Conservation (phyloP, 2,888 invertebrate species). For the Zele albiditarsus region DNA sequence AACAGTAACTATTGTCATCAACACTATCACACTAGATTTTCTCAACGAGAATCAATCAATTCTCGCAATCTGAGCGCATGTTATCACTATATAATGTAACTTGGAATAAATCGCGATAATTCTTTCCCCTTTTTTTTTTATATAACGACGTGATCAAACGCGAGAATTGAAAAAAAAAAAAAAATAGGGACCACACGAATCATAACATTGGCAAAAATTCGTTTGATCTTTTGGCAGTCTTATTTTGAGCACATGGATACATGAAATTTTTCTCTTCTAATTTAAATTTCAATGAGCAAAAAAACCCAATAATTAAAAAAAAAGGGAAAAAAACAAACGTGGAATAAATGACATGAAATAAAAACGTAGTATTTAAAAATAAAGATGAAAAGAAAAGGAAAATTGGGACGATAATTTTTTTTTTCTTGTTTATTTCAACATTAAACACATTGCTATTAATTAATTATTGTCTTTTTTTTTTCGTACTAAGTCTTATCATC, state of each 20-base stretch:
- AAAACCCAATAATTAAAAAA: background rate
- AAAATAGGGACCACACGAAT: conserved; percentile 5
- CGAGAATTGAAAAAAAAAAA: background rate
- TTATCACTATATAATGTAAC: conserved; percentile 35
- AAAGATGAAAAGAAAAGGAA: conserved; percentile 35
- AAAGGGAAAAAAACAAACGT: background rate
- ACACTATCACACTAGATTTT: conserved; percentile 40
- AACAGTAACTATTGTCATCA: conserved; percentile 36
- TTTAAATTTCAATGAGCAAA: conserved; percentile 5
- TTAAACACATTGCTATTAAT: background rate
- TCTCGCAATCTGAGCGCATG: conserved; percentile 31
- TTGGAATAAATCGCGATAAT: conserved; percentile 1
- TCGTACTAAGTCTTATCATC: background rate
- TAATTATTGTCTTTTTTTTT: conserved; percentile 27
- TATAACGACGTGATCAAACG: background rate
- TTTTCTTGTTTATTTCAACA: conserved; percentile 15
- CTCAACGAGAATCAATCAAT: conserved; percentile 21
- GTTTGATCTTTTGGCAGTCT: conserved; percentile 42
- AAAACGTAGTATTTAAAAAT: conserved; percentile 13
- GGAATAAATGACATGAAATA: conserved; percentile 11
- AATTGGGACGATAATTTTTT: conserved; percentile 15
- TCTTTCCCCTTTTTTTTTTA: conserved; percentile 15
- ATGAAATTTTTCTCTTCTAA: conserved; percentile 21
- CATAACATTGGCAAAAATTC: background rate
- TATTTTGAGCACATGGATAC: conserved; percentile 41